These are phyloP conservation scores for Rhincodon typus DNA, from an alignment of 2,797 vertebrate species.

Conservation along the genomic window DNA sequence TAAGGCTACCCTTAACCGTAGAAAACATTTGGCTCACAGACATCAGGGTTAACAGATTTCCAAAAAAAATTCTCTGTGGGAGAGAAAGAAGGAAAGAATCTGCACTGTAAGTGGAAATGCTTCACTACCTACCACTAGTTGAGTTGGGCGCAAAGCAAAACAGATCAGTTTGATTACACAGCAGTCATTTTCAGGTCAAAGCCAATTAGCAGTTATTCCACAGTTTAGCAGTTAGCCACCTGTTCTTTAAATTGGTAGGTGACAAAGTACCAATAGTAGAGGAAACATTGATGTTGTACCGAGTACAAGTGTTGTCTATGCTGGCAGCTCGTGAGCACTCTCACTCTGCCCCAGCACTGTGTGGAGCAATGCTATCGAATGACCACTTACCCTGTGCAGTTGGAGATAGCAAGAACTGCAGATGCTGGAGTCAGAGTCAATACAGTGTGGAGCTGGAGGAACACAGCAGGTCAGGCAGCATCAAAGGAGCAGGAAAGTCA, in stretches of 20 bases:
- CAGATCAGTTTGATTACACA: neutral
- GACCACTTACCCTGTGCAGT: neutral
- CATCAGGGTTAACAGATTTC: neutral
- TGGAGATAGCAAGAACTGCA: too few relatives aligned
- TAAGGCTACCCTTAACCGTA: neutral
- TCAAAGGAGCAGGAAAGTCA: too few relatives aligned
- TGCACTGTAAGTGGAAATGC: neutral
- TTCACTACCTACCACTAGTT: neutral
- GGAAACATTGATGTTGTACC: neutral
- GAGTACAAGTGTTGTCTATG: neutral
- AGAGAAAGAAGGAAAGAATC: neutral
- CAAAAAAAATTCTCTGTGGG: neutral
- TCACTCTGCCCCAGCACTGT: neutral
- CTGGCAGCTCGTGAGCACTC: neutral
- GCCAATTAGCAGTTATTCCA: conserved; percentile 13
- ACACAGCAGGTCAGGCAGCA: too few relatives aligned
- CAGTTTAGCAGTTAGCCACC: conserved; percentile 15
- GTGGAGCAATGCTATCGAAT: neutral
- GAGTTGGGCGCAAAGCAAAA: neutral
- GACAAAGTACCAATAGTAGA: neutral
- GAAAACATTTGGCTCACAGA: neutral
- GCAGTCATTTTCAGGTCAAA: conserved; percentile 9
- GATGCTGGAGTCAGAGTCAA: too few relatives aligned
- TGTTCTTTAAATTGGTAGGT: neutral
- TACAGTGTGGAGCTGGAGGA: too few relatives aligned